These are phyloP conservation scores for Drosophila atroscutellata DNA, from an alignment of 2,888 invertebrate species.

Conservation along the genomic window DNA sequence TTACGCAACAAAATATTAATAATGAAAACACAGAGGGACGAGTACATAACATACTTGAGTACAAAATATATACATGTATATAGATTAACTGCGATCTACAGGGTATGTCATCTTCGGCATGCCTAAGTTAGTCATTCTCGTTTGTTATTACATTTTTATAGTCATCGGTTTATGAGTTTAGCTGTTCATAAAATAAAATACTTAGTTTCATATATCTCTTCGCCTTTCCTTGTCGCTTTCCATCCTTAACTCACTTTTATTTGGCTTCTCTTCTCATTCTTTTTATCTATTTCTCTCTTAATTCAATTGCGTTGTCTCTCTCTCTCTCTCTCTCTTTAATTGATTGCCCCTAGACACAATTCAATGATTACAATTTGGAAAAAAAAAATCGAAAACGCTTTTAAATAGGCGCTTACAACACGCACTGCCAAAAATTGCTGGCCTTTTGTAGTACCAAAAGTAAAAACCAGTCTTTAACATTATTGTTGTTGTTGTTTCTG, in stretches of 20 bases:
- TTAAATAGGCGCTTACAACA: conserved; percentile 28
- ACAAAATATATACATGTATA: background rate
- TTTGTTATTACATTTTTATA: background rate
- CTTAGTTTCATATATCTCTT: background rate
- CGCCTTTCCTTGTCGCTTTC: background rate
- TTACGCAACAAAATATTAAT: background rate
- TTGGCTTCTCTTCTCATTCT: background rate
- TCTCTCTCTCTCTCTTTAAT: background rate
- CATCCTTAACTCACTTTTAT: background rate
- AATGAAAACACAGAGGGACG: background rate
- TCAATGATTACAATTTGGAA: background rate
- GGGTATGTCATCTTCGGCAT: background rate
- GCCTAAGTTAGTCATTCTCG: background rate
- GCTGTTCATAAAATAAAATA: background rate
- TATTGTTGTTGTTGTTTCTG: conserved; percentile 11
- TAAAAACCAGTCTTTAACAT: conserved; percentile 42
- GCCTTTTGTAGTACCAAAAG: conserved; percentile 33
- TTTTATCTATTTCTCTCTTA: background rate
- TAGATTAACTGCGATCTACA: background rate
- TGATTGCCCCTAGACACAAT: too few relatives aligned
- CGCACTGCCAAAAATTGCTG: conserved; percentile 13
- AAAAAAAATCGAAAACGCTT: background rate
- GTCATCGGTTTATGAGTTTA: background rate
- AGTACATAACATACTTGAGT: background rate
- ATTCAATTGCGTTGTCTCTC: background rate